Percentiles rank a stretch among this genome's conserved stretches.
These are phyloP conservation scores for Carlito syrichta DNA, from an alignment of 2,113 vertebrate genomes.

Conservation along the genomic window DNA sequence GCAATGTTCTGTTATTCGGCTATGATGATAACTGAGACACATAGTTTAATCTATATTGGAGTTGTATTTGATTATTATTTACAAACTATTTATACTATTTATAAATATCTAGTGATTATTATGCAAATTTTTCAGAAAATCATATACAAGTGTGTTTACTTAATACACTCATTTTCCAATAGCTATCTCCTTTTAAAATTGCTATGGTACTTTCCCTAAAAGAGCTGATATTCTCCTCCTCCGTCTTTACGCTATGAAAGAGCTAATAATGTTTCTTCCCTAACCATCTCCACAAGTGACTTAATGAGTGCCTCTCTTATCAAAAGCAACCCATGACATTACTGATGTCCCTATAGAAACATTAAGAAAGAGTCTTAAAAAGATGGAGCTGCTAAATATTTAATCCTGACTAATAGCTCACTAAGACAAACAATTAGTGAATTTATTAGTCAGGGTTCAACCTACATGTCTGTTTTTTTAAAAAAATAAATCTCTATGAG, in stretches of 20 bases:
- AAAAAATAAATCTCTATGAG: background rate
- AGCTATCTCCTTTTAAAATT: background rate
- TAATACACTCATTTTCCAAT: background rate
- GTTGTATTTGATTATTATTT: background rate
- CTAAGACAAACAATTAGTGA: slow-evolving; percentile 25
- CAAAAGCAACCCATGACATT: background rate
- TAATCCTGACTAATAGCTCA: slow-evolving; percentile 41
- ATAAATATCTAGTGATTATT: background rate
- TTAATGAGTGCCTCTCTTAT: background rate
- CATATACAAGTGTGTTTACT: background rate
- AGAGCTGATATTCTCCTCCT: background rate
- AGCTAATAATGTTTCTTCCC: background rate
- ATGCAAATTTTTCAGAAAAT: background rate
- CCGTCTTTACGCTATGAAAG: background rate
- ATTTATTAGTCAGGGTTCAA: background rate
- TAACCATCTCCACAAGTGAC: background rate
- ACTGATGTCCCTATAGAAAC: background rate
- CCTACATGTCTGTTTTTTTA: background rate
- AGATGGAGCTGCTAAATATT: slow-evolving; percentile 55
- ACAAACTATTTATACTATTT: background rate
- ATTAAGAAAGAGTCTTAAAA: slow-evolving; percentile 3
- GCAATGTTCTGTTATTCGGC: background rate
- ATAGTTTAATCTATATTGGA: background rate
- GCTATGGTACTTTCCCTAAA: background rate
- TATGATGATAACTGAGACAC: background rate